phyloP scores from a whole-genome alignment of 2,113 vertebrate genomes.

The Lipotes vexillifer region DNA sequence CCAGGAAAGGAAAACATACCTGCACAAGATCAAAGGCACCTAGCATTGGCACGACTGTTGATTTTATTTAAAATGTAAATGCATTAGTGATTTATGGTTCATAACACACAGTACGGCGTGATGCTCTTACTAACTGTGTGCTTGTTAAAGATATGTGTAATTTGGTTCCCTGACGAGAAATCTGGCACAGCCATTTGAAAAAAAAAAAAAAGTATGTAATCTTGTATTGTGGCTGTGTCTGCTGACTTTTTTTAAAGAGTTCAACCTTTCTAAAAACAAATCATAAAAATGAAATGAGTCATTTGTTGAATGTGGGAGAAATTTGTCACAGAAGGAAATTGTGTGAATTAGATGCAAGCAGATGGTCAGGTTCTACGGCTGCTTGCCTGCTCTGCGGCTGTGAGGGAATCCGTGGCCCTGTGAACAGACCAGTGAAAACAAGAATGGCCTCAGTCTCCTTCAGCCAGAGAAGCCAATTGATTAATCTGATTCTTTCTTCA shows the following conservation, averaged over 20 bases:
- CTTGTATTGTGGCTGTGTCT: neutral
- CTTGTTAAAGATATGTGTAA: rapidly evolving
- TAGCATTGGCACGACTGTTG: rapidly evolving
- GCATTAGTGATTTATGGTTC: rapidly evolving
- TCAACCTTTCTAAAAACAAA: neutral
- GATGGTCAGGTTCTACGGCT: neutral
- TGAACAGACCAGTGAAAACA: neutral
- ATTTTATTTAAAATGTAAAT: neutral
- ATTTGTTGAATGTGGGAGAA: neutral
- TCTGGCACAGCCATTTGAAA: neutral
- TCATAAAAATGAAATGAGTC: neutral
- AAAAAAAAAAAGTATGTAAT: neutral
- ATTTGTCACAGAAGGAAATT: neutral
- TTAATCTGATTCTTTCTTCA: neutral
- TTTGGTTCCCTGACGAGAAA: neutral
- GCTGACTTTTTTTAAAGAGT: neutral
- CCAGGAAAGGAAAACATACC: neutral
- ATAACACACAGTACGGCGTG: rapidly evolving
- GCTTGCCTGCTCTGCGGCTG: neutral
- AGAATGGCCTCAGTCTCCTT: neutral
- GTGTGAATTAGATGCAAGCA: neutral
- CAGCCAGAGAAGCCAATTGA: neutral
- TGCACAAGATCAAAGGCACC: neutral
- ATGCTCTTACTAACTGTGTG: rapidly evolving
- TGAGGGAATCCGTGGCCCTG: rapidly evolving